Conservation (phyloP, 2,113 vertebrate genomes). For the Tautogolabrus adspersus region DNA sequence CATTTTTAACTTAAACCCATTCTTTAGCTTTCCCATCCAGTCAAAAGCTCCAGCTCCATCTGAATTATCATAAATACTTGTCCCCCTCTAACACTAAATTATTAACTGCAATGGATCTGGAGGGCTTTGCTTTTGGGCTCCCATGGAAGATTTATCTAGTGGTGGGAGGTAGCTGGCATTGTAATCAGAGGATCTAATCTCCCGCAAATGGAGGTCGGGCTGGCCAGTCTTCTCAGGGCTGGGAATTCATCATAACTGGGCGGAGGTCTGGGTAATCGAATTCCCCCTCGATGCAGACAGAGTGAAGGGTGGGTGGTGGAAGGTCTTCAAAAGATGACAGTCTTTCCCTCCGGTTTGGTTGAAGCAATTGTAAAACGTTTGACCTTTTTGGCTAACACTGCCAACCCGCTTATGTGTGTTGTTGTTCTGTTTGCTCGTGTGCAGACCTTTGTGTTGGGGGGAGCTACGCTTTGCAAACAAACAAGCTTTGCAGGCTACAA, state of each 20-base stretch:
- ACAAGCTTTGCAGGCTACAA: not conserved
- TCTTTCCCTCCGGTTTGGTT: slow-evolving; percentile 61
- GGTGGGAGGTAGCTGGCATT: slow-evolving; percentile 78
- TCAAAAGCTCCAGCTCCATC: slow-evolving; percentile 57
- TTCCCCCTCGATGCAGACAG: slow-evolving; percentile 66
- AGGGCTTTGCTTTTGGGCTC: slow-evolving; percentile 77
- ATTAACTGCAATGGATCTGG: slow-evolving; percentile 81
- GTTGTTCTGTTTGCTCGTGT: slow-evolving; percentile 36
- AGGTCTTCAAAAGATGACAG: slow-evolving; percentile 60
- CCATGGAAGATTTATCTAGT: slow-evolving; percentile 81
- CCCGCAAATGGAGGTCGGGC: slow-evolving; percentile 79
- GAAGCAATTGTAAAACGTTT: slow-evolving; percentile 62
- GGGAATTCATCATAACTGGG: slow-evolving; percentile 79
- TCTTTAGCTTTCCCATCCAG: slow-evolving; percentile 47
- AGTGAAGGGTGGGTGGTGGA: slow-evolving; percentile 15
- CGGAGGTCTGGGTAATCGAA: slow-evolving; percentile 79
- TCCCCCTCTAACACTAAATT: slow-evolving; percentile 73
- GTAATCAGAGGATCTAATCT: slow-evolving; percentile 85
- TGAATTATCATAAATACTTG: slow-evolving; percentile 76
- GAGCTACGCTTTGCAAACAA: not conserved
- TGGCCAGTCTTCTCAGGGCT: slow-evolving; percentile 74
- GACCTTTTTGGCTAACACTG: slow-evolving; percentile 45
- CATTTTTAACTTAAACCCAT: slow-evolving; percentile 53
- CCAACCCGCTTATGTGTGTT: slow-evolving; percentile 18
- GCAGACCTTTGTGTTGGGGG: not conserved